phyloP scores from a whole-genome alignment of 2,113 vertebrate species.

The Perccottus glenii region DNA sequence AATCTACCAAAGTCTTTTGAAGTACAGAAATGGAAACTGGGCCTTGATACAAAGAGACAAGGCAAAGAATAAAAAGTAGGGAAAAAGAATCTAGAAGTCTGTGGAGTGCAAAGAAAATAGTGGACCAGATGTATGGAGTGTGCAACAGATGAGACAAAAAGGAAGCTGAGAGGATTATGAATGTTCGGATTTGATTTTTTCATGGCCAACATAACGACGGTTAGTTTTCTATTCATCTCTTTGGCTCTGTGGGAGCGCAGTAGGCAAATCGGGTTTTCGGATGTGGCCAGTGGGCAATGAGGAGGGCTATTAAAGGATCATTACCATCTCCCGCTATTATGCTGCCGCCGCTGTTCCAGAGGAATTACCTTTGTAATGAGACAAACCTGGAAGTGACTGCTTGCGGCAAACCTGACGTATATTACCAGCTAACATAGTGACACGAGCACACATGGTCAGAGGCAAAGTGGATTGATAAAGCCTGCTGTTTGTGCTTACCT shows the following conservation, averaged over 20 bases:
- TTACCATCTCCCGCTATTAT: constrained; percentile 79
- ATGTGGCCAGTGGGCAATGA: constrained; percentile 78
- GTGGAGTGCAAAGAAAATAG: constrained; percentile 6
- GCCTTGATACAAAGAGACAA: constrained; percentile 47
- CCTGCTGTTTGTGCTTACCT: constrained; percentile 7
- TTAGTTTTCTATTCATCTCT: constrained; percentile 79
- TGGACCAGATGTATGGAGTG: constrained; percentile 21
- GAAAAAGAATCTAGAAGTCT: constrained; percentile 14
- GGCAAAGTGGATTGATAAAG: constrained; percentile 20
- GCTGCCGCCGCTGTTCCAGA: constrained; percentile 69
- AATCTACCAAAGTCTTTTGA: constrained; percentile 68
- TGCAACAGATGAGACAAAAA: constrained; percentile 36
- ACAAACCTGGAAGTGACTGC: constrained; percentile 75
- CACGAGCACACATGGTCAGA: constrained; percentile 21
- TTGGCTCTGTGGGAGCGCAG: constrained; percentile 60
- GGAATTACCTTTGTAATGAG: constrained; percentile 82
- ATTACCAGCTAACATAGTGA: constrained; percentile 40
- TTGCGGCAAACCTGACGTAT: constrained; percentile 42
- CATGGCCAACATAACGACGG: constrained; percentile 71
- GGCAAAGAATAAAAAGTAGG: constrained; percentile 24
- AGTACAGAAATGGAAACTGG: constrained; percentile 55
- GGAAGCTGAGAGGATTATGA: constrained; percentile 59
- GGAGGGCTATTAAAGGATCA: constrained; percentile 80
- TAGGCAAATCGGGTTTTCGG: constrained; percentile 75
- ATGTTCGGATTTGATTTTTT: constrained; percentile 75